Evolutionary conservation across 2,797 vertebrate genomes (phyloP).

Genomic region (Typhlichthys subterraneus): DNA sequence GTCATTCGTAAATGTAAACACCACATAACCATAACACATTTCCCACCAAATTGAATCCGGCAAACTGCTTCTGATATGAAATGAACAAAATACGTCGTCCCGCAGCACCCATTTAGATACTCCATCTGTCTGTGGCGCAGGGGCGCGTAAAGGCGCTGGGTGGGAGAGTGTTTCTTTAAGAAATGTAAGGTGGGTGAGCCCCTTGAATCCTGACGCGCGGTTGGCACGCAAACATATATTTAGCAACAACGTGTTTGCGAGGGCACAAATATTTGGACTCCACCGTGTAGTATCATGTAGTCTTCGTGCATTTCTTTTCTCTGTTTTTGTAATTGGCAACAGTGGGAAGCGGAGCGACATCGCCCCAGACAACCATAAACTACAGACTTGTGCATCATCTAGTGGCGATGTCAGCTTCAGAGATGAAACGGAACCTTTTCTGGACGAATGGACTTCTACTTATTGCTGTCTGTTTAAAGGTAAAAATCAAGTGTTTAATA

Average conservation of each 20-base stretch:
- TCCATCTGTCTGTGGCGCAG: constrained; percentile 1
- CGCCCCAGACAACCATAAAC: constrained; percentile 7
- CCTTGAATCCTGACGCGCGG: constrained; percentile 68
- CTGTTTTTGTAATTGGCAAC: constrained; percentile 44
- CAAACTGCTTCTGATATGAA: too few species aligned
- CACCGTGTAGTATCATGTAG: constrained; percentile 65
- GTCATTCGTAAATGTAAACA: too few species aligned
- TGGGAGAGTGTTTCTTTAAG: constrained; percentile 79
- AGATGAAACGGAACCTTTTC: constrained; percentile 59
- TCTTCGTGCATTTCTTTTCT: constrained; percentile 50
- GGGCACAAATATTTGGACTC: constrained; percentile 69
- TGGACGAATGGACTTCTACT: constrained; percentile 54
- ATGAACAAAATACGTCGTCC: too few species aligned
- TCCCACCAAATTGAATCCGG: too few species aligned
- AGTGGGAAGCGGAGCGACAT: constrained; percentile 25
- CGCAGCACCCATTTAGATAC: too few species aligned
- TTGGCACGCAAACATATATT: constrained; percentile 82
- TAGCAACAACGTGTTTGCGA: constrained; percentile 79
- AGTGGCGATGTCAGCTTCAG: constrained; percentile 28
- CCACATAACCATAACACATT: too few species aligned
- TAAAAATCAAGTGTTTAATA: constrained; percentile 33
- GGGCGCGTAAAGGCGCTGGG: constrained; percentile 20
- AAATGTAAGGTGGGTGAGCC: constrained; percentile 78
- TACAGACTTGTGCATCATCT: constrained; percentile 18
- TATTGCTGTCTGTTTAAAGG: constrained; percentile 52